Conservation (phyloP, 2,113 vertebrate genomes). For the Vireo altiloquus region DNA sequence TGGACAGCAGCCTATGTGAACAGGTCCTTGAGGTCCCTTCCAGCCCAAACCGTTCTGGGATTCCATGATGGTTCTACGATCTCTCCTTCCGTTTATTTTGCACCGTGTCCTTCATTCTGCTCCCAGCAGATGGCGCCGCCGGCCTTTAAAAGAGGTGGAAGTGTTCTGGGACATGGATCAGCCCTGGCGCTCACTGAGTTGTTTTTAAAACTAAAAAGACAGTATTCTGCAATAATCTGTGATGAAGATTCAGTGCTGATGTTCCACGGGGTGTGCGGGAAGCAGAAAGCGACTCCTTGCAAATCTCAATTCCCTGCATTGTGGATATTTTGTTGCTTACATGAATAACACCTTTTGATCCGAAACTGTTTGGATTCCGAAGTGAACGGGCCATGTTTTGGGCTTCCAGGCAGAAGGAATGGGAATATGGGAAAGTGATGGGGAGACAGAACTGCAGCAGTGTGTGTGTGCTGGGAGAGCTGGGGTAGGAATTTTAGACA, state of each 20-base stretch:
- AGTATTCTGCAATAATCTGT: not conserved
- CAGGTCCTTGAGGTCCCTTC: not conserved
- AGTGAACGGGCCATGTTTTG: fast-evolving
- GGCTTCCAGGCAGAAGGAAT: not conserved
- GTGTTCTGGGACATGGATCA: no score
- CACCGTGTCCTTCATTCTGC: not conserved
- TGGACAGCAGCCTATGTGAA: not conserved
- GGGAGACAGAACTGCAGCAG: not conserved
- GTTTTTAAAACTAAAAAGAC: not conserved
- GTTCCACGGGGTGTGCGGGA: not conserved
- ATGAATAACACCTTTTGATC: not conserved
- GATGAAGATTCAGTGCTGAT: not conserved
- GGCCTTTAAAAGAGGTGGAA: not conserved
- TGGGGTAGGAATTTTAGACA: no score
- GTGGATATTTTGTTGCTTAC: not conserved
- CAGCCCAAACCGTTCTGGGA: not conserved
- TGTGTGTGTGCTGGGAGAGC: not conserved
- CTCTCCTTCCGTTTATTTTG: not conserved
- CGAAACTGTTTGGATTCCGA: not conserved
- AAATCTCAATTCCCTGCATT: not conserved
- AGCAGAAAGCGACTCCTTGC: not conserved
- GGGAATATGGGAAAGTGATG: not conserved
- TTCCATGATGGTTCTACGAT: fast-evolving
- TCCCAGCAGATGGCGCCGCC: not conserved
- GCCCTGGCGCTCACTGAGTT: no score